Evolutionary conservation across 2,888 invertebrate genomes (phyloP), one percentile per base, ranked within the genome.

Genomic region (Anagyrus pseudococci): DNA sequence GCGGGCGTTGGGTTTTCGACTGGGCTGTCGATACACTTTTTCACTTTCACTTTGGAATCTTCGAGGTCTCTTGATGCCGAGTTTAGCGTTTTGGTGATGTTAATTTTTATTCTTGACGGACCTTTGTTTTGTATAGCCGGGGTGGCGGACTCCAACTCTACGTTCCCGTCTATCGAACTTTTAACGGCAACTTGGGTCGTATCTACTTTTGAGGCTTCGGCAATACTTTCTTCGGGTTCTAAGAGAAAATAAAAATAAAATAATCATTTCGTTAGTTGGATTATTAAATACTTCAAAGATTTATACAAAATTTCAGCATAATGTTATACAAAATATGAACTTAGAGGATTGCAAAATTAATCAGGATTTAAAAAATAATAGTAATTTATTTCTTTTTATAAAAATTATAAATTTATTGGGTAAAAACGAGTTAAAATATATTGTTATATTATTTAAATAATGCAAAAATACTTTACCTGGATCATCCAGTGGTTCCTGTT

Each of bases 141-240:
- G 0, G 29, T 29, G 4, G 84, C 79, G 54, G 85, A 84, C 40
- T 86, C 86, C 10, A 87, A 80, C 74, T 92, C 91, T 4, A 90
- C 84, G 77, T 93, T 93, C 26, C 92, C 92, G 77, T 93, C 93
- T 66, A 92, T 90, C 0, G 90, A 87, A 26, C 88, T 86, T 44
- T 85, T 84, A 25, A 86, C 85, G 1, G 83, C 85, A 49, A 83
- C 82, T 71, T 84, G 85, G 0, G 86, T 85, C 2, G 84, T 84
- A 69, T 87, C 87, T 0, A 84, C 80, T 0, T 82, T 73, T 0
- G 82, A 75, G 1, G 82, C 71, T 62, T 85, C 84, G 7, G 73
- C 70, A 0, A 84, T 79, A 52, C 83, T 84, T 72, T 86, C 84
- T 64, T 86, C 83, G 10, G 83, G 19, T 69, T 86, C 77, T 76